Conservation (phyloP, 2,888 invertebrate species). For the Girardia tigrina region DNA sequence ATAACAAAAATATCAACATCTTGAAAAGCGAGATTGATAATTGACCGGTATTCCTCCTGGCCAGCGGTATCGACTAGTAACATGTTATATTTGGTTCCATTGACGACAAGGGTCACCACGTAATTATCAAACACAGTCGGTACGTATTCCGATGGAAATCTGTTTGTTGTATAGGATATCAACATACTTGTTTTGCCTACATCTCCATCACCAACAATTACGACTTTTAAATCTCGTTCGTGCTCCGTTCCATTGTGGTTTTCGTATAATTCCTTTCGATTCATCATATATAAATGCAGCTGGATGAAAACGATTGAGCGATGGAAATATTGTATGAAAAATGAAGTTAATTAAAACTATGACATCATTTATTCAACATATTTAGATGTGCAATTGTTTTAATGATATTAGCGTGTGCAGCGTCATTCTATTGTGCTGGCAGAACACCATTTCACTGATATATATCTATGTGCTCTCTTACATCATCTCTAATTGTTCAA, state of each 20-base stretch:
- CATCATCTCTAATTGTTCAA: background rate
- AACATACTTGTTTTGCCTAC: background rate
- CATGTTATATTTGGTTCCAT: background rate
- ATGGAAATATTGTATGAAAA: background rate
- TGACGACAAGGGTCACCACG: background rate
- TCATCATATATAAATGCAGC: background rate
- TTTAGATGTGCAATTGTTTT: background rate
- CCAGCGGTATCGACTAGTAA: background rate
- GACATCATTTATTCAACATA: background rate
- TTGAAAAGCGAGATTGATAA: background rate
- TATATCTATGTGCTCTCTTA: too few species aligned
- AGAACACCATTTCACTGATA: background rate
- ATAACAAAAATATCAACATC: conserved; percentile 11
- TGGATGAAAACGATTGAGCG: background rate
- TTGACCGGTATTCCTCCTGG: conserved; percentile 5
- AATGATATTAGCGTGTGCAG: background rate
- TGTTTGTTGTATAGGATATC: background rate
- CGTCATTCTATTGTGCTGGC: background rate
- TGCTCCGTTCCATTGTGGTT: background rate
- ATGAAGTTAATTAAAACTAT: conserved; percentile 12
- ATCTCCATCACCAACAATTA: background rate
- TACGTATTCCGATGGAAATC: background rate
- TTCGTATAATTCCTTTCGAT: background rate
- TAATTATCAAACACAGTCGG: background rate
- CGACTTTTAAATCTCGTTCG: background rate